These are phyloP conservation scores for Ptilodon capucinus DNA, from an alignment of 2,888 invertebrate genomes.

Conservation along the genomic window DNA sequence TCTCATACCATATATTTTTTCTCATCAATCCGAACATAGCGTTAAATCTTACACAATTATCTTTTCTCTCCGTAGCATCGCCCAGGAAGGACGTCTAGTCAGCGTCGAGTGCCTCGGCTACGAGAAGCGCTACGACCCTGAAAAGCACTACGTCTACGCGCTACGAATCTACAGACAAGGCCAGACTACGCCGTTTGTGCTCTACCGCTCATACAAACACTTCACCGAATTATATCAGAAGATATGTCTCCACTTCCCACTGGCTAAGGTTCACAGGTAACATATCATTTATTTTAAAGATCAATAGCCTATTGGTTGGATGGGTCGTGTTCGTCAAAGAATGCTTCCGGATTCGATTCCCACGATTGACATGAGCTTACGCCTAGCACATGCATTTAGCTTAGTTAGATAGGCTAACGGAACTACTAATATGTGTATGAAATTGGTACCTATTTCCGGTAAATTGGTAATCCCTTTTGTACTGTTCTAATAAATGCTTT, in stretches of 20 bases:
- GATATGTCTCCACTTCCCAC: constrained; percentile 94
- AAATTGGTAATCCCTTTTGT: too few relatives aligned
- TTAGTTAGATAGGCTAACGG: too few relatives aligned
- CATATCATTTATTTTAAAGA: constrained; percentile 24
- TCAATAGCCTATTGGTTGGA: neutral
- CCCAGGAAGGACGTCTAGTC: constrained; percentile 93
- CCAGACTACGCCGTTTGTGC: constrained; percentile 92
- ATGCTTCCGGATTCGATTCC: too few relatives aligned
- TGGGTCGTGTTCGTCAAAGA: too few relatives aligned
- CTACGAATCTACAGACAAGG: constrained; percentile 91
- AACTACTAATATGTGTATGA: too few relatives aligned
- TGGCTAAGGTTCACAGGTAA: constrained; percentile 95
- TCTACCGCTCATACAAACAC: constrained; percentile 98
- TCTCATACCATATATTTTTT: too few relatives aligned
- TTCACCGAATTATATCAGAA: constrained; percentile 98
- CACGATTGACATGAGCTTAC: too few relatives aligned
- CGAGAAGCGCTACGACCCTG: constrained; percentile 97
- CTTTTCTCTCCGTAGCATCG: constrained; percentile 82
- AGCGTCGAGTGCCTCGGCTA: constrained; percentile 93
- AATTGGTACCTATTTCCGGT: too few relatives aligned
- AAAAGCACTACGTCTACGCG: constrained; percentile 98
- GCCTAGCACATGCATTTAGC: too few relatives aligned
- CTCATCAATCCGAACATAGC: neutral
- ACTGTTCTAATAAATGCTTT: too few relatives aligned
- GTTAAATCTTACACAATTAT: neutral